These are phyloP conservation scores for Staurois parvus DNA, from an alignment of 2,797 vertebrate species.

Conservation along the genomic window DNA sequence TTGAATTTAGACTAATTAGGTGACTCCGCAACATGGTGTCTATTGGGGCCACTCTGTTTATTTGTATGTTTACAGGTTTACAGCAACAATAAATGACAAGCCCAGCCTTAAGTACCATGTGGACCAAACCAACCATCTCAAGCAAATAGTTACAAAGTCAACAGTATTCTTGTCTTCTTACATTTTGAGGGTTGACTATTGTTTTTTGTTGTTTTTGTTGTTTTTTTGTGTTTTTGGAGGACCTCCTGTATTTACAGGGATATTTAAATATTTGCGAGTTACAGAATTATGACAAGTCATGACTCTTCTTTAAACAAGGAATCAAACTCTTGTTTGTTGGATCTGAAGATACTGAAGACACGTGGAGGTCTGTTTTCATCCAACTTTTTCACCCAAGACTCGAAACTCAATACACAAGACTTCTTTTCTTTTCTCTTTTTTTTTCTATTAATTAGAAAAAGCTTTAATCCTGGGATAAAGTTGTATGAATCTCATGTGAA, in stretches of 20 bases:
- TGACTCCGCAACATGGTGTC: conserved; percentile 39
- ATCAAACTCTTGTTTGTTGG: not conserved
- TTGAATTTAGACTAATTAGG: conserved; percentile 56
- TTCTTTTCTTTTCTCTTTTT: too few relatives aligned
- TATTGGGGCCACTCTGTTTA: conserved; percentile 44
- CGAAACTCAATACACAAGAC: too few relatives aligned
- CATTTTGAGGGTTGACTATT: not conserved
- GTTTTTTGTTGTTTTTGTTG: not conserved
- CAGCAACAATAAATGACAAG: conserved; percentile 51
- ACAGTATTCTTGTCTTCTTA: not conserved
- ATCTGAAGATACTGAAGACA: not conserved
- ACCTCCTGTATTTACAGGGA: not conserved
- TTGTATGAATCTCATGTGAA: too few relatives aligned
- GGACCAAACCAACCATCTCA: conserved; percentile 10
- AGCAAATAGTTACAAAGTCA: not conserved
- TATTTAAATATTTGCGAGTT: not conserved
- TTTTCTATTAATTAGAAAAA: not conserved
- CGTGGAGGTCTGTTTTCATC: not conserved
- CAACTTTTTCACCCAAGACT: not conserved
- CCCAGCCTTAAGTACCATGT: conserved; percentile 12
- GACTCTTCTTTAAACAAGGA: not conserved
- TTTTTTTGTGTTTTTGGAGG: too few relatives aligned
- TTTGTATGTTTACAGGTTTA: conserved; percentile 55
- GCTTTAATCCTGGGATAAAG: too few relatives aligned
- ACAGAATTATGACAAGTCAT: not conserved